Conservation (phyloP, 1,140 invertebrate species). For the Drosophila burlai region DNA sequence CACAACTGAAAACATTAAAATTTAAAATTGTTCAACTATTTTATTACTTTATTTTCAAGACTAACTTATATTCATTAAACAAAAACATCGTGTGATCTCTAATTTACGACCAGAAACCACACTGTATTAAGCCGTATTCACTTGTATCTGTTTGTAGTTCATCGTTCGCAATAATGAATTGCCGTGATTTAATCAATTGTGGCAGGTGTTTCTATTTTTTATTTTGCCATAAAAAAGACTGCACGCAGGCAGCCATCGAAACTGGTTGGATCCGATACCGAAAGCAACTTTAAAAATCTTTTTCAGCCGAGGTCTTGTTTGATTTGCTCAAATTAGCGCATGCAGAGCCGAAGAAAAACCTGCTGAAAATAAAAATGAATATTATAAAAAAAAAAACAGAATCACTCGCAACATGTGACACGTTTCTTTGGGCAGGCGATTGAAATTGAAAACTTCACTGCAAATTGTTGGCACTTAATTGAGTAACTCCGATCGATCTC, state of each 20-base stretch:
- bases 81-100: neutral
- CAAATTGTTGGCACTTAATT: conserved; percentile 56
- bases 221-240: conserved; percentile 46
- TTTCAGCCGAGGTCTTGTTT: conserved; percentile 56
- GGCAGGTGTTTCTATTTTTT: conserved; percentile 70
- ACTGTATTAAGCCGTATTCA: conserved; percentile 2
- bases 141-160: conserved; percentile 21
- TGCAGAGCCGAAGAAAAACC: conserved; percentile 40
- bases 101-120: neutral
- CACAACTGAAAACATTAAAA: neutral
- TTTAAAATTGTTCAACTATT: neutral
- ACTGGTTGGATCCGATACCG: conserved; percentile 55
- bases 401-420: conserved; percentile 46
- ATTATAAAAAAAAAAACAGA: conserved; percentile 6
- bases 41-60: neutral
- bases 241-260: conserved; percentile 51
- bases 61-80: neutral
- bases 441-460: conserved; percentile 51
- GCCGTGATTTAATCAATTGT: conserved; percentile 80
- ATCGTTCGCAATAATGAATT: conserved; percentile 75
- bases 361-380: conserved; percentile 18
- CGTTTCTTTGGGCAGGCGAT: conserved; percentile 38
- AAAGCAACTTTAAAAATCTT: conserved; percentile 35
- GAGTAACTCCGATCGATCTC: conserved; percentile 53
- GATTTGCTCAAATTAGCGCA: conserved; percentile 79